Evolutionary conservation across 2,888 invertebrate genomes (phyloP).

Genomic region (Amorpha juglandis): DNA sequence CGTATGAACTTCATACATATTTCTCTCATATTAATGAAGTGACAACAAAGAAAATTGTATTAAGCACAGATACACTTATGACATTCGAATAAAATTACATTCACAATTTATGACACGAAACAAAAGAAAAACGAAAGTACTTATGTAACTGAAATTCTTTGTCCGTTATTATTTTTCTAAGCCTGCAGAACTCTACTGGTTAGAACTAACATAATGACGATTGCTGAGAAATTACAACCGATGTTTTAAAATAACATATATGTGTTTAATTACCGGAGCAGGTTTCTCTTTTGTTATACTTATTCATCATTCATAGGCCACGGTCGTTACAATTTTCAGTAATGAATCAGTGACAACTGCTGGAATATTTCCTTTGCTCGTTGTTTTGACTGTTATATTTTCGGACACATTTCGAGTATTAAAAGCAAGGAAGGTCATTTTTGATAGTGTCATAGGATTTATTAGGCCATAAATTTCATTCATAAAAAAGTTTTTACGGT

Average conservation of each 20-base stretch:
- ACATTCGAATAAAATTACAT: neutral
- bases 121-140: too few relatives aligned
- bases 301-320: neutral
- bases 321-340: neutral
- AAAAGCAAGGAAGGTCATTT: slow-evolving; percentile 17
- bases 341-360: neutral
- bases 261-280: slow-evolving; percentile 7
- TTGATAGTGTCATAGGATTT: slow-evolving; percentile 22
- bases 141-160: neutral
- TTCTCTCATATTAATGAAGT: too few relatives aligned
- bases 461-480: slow-evolving; percentile 14
- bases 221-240: slow-evolving; percentile 2
- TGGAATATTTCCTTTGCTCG: neutral
- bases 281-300: neutral
- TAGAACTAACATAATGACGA: neutral
- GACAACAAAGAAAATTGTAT: too few relatives aligned
- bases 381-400: slow-evolving; percentile 14
- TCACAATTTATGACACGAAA: too few relatives aligned
- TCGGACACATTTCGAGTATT: slow-evolving; percentile 5
- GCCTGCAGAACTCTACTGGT: neutral
- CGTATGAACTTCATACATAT: too few relatives aligned
- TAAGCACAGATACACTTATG: neutral
- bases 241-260: neutral
- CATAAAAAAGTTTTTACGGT: slow-evolving; percentile 15
- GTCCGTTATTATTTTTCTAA: neutral